These are phyloP conservation scores for Caiman crocodilus DNA, from an alignment of 2,797 vertebrate species.

Conservation along the genomic window DNA sequence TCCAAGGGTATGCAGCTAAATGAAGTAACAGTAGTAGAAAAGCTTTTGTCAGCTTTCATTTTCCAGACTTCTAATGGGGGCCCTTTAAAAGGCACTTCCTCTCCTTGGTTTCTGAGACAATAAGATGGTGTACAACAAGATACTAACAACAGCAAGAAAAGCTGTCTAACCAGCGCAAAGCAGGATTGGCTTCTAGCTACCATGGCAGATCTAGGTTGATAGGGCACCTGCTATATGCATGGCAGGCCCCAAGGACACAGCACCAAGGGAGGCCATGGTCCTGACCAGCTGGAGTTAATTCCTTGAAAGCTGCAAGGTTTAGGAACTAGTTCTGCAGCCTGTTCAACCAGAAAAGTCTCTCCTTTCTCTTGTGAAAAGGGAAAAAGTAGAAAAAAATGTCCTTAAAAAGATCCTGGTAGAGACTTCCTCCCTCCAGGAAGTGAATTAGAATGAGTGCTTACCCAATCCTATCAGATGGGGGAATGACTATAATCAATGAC, in stretches of 20 bases:
- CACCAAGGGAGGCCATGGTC: neutral
- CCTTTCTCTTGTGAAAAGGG: neutral
- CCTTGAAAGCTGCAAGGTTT: neutral
- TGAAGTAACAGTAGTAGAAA: too few relatives aligned
- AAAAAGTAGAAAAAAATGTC: neutral
- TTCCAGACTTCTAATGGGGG: too few relatives aligned
- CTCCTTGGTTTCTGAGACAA: too few relatives aligned
- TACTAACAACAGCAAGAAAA: too few relatives aligned
- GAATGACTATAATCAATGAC: neutral
- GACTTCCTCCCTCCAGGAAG: neutral
- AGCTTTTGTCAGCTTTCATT: too few relatives aligned
- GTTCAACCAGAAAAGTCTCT: neutral
- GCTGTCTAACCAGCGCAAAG: accelerated
- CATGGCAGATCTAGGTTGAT: neutral
- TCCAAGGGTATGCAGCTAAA: too few relatives aligned
- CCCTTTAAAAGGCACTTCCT: too few relatives aligned
- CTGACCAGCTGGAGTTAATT: neutral
- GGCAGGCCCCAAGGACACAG: neutral
- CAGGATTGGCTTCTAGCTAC: neutral
- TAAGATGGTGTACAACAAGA: too few relatives aligned
- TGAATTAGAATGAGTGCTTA: neutral
- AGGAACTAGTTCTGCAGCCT: neutral
- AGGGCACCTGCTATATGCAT: neutral
- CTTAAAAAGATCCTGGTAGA: neutral
- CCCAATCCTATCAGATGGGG: neutral